Percentiles rank a stretch among this genome's conserved stretches.
These are phyloP conservation scores for Parthenolecanium corni DNA, from an alignment of 2,888 invertebrate genomes.

Conservation along the genomic window DNA sequence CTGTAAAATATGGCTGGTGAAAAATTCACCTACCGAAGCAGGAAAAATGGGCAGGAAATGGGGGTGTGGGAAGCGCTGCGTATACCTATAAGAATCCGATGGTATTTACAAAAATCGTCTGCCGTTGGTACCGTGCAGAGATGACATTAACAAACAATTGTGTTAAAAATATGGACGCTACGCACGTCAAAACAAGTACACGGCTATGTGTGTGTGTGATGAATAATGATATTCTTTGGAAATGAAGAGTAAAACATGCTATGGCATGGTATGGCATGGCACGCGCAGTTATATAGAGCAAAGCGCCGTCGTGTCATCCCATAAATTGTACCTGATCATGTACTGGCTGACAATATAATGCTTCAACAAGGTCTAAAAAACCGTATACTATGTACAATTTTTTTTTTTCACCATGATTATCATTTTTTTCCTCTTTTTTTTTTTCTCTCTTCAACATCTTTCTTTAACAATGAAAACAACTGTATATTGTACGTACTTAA, in stretches of 20 bases:
- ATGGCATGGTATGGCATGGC: conserved; percentile 27
- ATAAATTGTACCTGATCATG: conserved; percentile 28
- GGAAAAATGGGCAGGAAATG: too few species aligned
- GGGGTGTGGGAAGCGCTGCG: too few species aligned
- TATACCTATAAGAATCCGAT: too few species aligned
- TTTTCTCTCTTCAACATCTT: background rate
- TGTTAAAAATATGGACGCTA: conserved; percentile 28
- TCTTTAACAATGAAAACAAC: conserved; percentile 24
- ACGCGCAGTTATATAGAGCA: conserved; percentile 27
- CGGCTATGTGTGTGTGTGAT: conserved; percentile 19
- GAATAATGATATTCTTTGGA: conserved; percentile 28
- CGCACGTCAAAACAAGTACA: conserved; percentile 26
- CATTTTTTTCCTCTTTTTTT: background rate
- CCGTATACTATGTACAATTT: conserved; percentile 1
- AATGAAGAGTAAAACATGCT: conserved; percentile 28
- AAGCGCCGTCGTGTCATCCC: conserved; percentile 28
- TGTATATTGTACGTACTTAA: background rate
- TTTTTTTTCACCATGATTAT: conserved; percentile 4
- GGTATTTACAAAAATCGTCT: too few species aligned
- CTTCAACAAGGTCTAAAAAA: conserved; percentile 17
- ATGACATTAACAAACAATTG: conserved; percentile 28
- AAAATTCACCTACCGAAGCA: too few species aligned
- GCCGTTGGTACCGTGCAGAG: conserved; percentile 20
- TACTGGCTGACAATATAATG: conserved; percentile 26
- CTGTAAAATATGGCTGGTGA: too few species aligned